Conservation (phyloP, 2,888 invertebrate species). For the Sphinx pinastri region DNA sequence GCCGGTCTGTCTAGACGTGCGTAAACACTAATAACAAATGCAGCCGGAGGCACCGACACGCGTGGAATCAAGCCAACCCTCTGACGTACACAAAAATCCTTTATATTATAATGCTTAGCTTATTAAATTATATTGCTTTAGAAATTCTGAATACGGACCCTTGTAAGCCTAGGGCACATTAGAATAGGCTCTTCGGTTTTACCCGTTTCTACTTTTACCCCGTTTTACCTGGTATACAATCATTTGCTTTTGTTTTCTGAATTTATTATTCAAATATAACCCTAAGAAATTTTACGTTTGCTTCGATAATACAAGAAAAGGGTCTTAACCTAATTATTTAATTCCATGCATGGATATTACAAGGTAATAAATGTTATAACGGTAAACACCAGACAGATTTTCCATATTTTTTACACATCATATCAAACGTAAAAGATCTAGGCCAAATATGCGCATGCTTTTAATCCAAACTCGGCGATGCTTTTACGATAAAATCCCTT, state of each 20-base stretch:
- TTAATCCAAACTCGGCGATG: slow-evolving; percentile 19
- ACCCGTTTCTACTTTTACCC: too few relatives aligned
- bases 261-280: too few relatives aligned
- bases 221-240: too few relatives aligned
- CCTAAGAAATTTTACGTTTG: too few relatives aligned
- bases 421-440: slow-evolving; percentile 16
- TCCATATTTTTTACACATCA: slow-evolving; percentile 16
- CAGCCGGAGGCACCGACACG: slow-evolving; percentile 29
- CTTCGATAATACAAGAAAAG: too few relatives aligned
- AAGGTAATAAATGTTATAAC: neutral
- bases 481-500: slow-evolving; percentile 21
- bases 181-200: neutral
- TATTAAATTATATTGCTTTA: neutral
- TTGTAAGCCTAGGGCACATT: neutral
- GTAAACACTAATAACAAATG: slow-evolving; percentile 47
- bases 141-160: neutral
- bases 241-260: too few relatives aligned
- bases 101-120: neutral
- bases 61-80: slow-evolving; percentile 6
- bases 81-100: neutral
- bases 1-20: slow-evolving; percentile 59
- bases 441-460: neutral
- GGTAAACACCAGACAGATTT: slow-evolving; percentile 1
- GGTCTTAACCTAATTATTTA: too few relatives aligned
- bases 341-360: neutral